These are phyloP conservation scores for Luidia sarsii DNA, from an alignment of 53 echinoderm and acorn worm genomes.

Conservation along the genomic window DNA sequence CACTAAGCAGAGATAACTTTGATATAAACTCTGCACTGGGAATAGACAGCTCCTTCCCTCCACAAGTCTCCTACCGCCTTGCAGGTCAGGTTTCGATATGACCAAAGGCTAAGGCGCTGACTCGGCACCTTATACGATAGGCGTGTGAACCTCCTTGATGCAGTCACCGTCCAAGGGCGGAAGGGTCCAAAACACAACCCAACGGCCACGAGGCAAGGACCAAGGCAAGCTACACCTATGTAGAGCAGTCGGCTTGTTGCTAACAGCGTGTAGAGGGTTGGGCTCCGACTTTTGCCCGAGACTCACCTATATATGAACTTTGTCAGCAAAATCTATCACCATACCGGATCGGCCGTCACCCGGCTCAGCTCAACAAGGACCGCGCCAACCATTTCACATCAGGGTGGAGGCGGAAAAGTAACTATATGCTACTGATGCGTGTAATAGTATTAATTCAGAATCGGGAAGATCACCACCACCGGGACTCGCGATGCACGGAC, in stretches of 20 bases:
- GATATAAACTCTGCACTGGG: too few relatives aligned
- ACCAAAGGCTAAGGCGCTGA: too few relatives aligned
- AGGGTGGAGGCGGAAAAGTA: background rate
- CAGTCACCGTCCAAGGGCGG: too few relatives aligned
- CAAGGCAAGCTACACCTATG: background rate
- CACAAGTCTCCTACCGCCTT: too few relatives aligned
- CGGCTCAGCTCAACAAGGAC: constrained; percentile 40
- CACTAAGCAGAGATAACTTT: too few relatives aligned
- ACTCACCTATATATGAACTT: background rate
- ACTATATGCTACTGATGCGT: too few relatives aligned
- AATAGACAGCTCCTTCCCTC: too few relatives aligned
- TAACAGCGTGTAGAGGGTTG: background rate
- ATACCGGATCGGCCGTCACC: constrained; percentile 49
- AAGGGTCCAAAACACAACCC: background rate
- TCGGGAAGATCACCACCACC: background rate
- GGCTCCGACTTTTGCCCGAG: background rate
- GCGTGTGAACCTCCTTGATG: too few relatives aligned
- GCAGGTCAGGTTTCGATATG: too few relatives aligned
- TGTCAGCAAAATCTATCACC: background rate
- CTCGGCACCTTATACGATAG: too few relatives aligned
- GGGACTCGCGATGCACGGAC: background rate
- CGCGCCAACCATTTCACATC: background rate
- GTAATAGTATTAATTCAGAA: background rate
- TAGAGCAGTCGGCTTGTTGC: background rate
- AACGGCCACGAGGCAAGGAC: background rate